Evolutionary conservation across 2,797 vertebrate species (phyloP).

Genomic region (Phrynocephalus forsythii): DNA sequence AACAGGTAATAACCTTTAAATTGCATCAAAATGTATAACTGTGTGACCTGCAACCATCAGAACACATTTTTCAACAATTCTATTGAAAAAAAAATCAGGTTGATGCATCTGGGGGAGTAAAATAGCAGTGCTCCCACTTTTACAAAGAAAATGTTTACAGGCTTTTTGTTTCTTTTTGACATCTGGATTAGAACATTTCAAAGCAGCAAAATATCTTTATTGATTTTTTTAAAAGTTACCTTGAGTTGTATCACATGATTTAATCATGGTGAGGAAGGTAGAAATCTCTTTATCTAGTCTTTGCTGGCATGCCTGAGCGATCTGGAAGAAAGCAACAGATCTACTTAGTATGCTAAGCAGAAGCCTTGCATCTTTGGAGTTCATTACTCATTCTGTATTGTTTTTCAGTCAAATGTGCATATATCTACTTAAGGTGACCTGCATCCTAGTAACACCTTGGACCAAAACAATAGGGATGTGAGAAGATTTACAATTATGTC

Average conservation of each 20-base stretch:
- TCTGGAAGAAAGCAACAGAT: constrained; percentile 76
- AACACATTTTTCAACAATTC: neutral
- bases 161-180: neutral
- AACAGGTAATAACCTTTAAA: neutral
- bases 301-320: constrained; percentile 85
- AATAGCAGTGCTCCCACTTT: neutral
- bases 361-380: neutral
- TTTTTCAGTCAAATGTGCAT: neutral
- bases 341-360: constrained; percentile 48
- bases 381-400: neutral
- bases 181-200: neutral
- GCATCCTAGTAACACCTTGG: neutral
- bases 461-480: neutral
- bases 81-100: neutral
- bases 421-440: neutral
- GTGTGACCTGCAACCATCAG: neutral
- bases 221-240: constrained; percentile 75
- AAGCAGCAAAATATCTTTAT: neutral
- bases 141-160: neutral
- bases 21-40: neutral
- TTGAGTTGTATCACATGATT: constrained; percentile 79
- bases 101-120: neutral
- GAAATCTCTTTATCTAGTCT: constrained; percentile 86
- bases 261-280: constrained; percentile 86
- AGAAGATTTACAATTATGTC: neutral